phyloP scores from a whole-genome alignment of 2,888 invertebrate genomes.

The Auanema freiburgensis region DNA sequence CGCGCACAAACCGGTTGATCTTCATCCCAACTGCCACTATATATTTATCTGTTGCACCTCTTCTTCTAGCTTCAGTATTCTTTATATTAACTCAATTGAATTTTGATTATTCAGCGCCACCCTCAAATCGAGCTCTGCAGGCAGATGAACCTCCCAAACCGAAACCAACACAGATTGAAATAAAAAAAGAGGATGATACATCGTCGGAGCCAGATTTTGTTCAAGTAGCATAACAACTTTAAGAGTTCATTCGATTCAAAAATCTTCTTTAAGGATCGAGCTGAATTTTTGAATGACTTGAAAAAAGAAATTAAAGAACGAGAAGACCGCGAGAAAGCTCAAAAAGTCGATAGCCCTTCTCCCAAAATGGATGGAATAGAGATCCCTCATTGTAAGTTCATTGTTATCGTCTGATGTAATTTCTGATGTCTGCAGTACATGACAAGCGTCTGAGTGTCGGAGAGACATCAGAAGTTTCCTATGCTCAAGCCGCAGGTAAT shows the following conservation, averaged over 20 bases:
- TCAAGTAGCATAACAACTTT: conserved; percentile 33
- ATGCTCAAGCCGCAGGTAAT: conserved; percentile 14
- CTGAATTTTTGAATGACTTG: conserved; percentile 28
- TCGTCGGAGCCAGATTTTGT: conserved; percentile 43
- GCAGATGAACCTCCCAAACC: no score
- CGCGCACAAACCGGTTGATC: no score
- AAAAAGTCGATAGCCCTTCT: conserved; percentile 7
- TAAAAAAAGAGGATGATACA: conserved; percentile 35
- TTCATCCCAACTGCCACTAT: no score
- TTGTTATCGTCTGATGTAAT: not conserved
- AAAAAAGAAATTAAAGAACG: conserved; percentile 22
- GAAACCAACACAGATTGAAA: no score
- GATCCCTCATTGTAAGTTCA: no score
- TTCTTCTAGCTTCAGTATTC: no score
- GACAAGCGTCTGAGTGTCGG: conserved; percentile 1
- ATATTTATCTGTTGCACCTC: no score
- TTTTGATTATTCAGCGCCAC: conserved; percentile 10
- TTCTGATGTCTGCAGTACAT: not conserved
- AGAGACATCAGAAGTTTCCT: conserved; percentile 18
- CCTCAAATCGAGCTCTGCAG: conserved; percentile 4
- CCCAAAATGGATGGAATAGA: conserved; percentile 4
- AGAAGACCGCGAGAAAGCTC: conserved; percentile 18
- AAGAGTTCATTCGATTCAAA: not conserved
- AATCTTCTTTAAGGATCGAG: not conserved
- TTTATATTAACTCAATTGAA: not conserved